A percentile compares a stretch with the other conserved stretches of the same genome.
These are phyloP conservation scores for Nebria salina DNA, from an alignment of 2,888 invertebrate genomes.

Conservation along the genomic window DNA sequence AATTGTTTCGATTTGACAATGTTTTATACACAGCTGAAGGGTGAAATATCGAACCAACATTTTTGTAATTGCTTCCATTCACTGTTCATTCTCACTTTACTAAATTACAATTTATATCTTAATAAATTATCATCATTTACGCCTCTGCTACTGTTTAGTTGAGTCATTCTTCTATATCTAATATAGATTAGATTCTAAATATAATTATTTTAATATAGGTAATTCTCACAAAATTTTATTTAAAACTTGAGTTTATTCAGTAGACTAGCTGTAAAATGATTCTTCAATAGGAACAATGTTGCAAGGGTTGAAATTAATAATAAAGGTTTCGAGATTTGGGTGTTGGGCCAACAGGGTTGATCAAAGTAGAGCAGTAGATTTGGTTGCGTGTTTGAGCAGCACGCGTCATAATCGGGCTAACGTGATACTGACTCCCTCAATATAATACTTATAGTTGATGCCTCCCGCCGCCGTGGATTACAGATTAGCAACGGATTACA, in stretches of 20 bases:
- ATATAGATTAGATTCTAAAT: too few relatives aligned
- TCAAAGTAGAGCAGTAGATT: background rate
- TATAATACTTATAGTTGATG: background rate
- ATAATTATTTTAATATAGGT: too few relatives aligned
- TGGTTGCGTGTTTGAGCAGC: constrained; percentile 5
- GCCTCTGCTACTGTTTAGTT: too few relatives aligned
- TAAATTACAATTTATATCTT: background rate
- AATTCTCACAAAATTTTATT: too few relatives aligned
- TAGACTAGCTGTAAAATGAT: too few relatives aligned
- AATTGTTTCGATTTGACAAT: constrained; percentile 1
- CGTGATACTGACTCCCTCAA: constrained; percentile 6
- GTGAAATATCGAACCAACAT: background rate
- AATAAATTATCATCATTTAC: too few relatives aligned
- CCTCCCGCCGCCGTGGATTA: constrained; percentile 3
- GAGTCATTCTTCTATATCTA: too few relatives aligned
- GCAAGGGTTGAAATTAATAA: background rate
- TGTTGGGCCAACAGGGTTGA: constrained; percentile 21
- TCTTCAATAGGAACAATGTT: too few relatives aligned
- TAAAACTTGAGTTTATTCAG: too few relatives aligned
- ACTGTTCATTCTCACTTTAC: background rate
- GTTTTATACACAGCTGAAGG: background rate
- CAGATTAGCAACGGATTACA: constrained; percentile 19
- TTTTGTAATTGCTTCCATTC: background rate
- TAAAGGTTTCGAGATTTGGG: background rate
- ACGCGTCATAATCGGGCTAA: constrained; percentile 18